Evolutionary conservation across 2,113 vertebrate genomes (phyloP), one percentile per base, ranked within the genome.

Genomic region (Trachemys scripta): DNA sequence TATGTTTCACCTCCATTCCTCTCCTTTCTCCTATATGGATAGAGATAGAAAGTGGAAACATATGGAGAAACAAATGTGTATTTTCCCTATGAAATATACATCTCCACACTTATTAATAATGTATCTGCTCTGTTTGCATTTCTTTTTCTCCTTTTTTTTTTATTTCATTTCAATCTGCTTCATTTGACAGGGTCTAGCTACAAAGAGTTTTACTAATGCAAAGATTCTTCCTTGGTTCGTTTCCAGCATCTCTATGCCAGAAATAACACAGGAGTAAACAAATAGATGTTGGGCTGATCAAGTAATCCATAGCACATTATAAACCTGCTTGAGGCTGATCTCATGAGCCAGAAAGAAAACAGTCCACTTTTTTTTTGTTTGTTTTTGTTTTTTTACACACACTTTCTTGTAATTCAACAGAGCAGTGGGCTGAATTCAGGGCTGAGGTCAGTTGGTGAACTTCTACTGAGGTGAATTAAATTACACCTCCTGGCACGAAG

Each of bases 121-220:
- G 90, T 88, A 5, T 62, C 89, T 95, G 14, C 10, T 92, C 82
- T 88, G 35, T 88, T 93, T 62, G 29, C 17, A 93, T 93, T 90
- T 11, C 9, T n/a, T 81, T 29, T 93, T 90, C 92, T 35, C 92
- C 3, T n/a, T 87, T 94, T 80, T 84, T 84, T 56, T 56, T 11
- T 2, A 80, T 76, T 76, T 85, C 87, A 82, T 49, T 47, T 82
- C 42, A 56, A 24, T 89, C 62, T 62, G 16, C 84, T 89, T 91
- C 80, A 2, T 82, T 89, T 95, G 51, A 10, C 8, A 78, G 27
- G 79, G n/a, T 57, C 16, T 5, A 90, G 50, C 10, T 90, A 51
- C 5, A 31, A 31, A 56, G 9, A 78, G 3, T 50, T 5, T 19
- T 97, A 56, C 75, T 84, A 89, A 89, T 53, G 79, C 35, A 80